Base-by-base conservation (phyloP, 2,888 invertebrate genomes). In the Microctonus aethiopoides region DNA sequence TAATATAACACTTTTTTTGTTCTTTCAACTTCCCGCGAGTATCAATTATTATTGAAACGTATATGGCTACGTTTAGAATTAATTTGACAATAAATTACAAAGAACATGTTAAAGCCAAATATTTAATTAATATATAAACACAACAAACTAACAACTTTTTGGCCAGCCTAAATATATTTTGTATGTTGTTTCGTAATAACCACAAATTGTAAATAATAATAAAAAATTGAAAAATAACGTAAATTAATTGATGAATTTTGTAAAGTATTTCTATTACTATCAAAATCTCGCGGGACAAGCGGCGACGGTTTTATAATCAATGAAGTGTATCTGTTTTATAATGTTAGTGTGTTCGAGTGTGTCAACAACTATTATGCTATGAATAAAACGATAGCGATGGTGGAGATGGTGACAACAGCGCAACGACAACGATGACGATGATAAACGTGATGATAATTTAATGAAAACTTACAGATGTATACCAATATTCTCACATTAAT, bases 1-100 rank as follows among this genome's bases (percentile, higher is more conserved):
- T 80, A 85, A 86, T 84, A 83, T 82, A 83, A 84, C 79, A 62
- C 75, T 80, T 56, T 64, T 52, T 63, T n/a, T n/a, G n/a, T n/a
- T 51, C 61, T 60, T n/a, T n/a, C 39, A 62, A 29, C 29, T 52
- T 59, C 32, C 10, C 24, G 26, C 36, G n/a, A 61, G 26, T 16
- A 41, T 20, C 41, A 61, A 41, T 61, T 22, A 34, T 20, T 20
- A 62, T 62, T 10, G 16, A 24, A 11, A 32, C 39, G 13, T 29
- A 62, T n/a, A 22, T 26, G n/a, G 24, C 41, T 41, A 29, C 26
- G 29, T 29, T n/a, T 10, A 16, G 11, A 10, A n/a, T 29, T 20
- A 46, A 16, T 2, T 7, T 9, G 39, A 41, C n/a, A 41, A 46
- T 41, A 46, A 62, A 51, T 62, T 46, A 29, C 20, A 62, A 39